A percentile compares a stretch with the other conserved stretches of the same genome.
These are phyloP conservation scores for Diarsia mendica DNA, from an alignment of 2,888 invertebrate species.

Conservation along the genomic window DNA sequence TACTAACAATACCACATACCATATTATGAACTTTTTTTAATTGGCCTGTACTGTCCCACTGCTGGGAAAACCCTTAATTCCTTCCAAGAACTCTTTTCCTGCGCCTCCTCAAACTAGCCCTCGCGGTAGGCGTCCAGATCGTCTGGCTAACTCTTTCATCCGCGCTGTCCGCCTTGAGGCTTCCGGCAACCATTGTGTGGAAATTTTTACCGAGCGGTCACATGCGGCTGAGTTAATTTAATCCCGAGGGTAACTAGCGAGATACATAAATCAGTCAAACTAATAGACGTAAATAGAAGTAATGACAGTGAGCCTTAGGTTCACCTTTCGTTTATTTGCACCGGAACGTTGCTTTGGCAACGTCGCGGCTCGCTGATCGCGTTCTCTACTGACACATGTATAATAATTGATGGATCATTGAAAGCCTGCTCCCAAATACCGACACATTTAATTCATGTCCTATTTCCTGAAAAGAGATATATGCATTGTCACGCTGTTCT, in stretches of 20 bases:
- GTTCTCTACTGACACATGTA: slow-evolving; percentile 50
- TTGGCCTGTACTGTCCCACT: too few species aligned
- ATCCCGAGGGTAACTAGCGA: not conserved
- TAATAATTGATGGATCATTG: slow-evolving; percentile 61
- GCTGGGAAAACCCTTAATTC: too few species aligned
- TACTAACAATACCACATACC: not conserved
- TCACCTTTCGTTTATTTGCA: slow-evolving; percentile 24
- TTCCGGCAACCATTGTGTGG: too few species aligned
- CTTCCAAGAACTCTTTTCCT: too few species aligned
- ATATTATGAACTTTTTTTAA: not conserved
- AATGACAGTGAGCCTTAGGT: slow-evolving; percentile 29
- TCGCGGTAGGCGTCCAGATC: too few species aligned
- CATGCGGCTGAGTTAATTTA: not conserved
- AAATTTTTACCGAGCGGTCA: too few species aligned
- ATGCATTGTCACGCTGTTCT: slow-evolving; percentile 42
- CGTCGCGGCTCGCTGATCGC: slow-evolving; percentile 14
- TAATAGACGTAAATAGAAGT: slow-evolving; percentile 25
- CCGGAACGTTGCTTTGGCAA: slow-evolving; percentile 43
- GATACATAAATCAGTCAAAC: slow-evolving; percentile 23
- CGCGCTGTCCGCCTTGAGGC: too few species aligned
- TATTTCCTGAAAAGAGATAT: slow-evolving; percentile 32
- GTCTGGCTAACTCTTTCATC: too few species aligned
- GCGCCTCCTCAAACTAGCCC: too few species aligned
- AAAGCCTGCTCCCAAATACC: slow-evolving; percentile 69
- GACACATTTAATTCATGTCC: slow-evolving; percentile 25